phyloP scores from a whole-genome alignment of 2,888 invertebrate species.

The Daptonema setosum region DNA sequence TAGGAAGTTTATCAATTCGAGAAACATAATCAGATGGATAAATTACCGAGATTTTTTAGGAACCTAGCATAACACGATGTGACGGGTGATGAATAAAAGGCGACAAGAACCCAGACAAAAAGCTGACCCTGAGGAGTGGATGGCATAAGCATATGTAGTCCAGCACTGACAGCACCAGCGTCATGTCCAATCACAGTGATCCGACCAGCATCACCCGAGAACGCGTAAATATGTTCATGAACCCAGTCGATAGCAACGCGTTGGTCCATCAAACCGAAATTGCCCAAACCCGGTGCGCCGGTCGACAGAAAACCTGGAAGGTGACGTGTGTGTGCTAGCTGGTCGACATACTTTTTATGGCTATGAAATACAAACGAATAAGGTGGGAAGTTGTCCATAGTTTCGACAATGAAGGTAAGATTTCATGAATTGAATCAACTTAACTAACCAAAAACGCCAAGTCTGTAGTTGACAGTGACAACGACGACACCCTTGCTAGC shows the following conservation, averaged over 20 bases:
- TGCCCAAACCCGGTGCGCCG: slow-evolving; percentile 35
- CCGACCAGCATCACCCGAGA: slow-evolving; percentile 55
- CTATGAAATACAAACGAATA: too few species aligned
- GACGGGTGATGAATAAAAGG: too few species aligned
- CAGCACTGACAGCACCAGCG: slow-evolving; percentile 37
- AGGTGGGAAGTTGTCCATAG: too few species aligned
- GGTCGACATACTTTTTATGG: too few species aligned
- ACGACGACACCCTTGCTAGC: slow-evolving; percentile 35
- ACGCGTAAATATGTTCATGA: slow-evolving; percentile 49
- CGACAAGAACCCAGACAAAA: too few species aligned
- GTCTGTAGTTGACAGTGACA: slow-evolving; percentile 37
- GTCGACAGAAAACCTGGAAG: slow-evolving; percentile 34
- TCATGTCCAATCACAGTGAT: slow-evolving; percentile 65
- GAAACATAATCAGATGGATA: too few species aligned
- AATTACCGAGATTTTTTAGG: too few species aligned
- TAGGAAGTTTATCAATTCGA: too few species aligned
- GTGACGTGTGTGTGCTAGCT: too few species aligned
- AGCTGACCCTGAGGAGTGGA: not conserved
- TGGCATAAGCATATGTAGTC: slow-evolving; percentile 31
- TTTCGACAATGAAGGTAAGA: too few species aligned
- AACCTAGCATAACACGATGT: too few species aligned
- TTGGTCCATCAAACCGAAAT: slow-evolving; percentile 36
- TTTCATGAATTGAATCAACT: too few species aligned
- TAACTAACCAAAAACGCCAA: slow-evolving; percentile 34
- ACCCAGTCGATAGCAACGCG: slow-evolving; percentile 32